Base-by-base conservation (phyloP, 2,113 vertebrate species). In the Microcebus lehilahytsara region DNA sequence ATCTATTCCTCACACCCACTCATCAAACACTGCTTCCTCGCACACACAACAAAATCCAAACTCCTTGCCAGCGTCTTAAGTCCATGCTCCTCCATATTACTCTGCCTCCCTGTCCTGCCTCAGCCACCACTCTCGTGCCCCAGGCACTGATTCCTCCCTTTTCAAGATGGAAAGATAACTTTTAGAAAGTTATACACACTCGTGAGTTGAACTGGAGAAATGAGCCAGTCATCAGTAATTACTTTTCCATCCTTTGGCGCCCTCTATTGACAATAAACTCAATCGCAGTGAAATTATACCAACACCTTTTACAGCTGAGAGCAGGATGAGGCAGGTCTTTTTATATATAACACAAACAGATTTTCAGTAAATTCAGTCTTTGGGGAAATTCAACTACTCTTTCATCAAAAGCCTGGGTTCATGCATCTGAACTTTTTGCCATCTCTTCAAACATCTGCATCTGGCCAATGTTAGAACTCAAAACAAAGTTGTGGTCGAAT, bases 211-310 rank as follows among this genome's bases (percentile, higher is more conserved):
- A 96, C 79, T 86, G 19, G 37, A 19, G 64, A 94, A 96, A 79
- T 25, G 64, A 97, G 93, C 74, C 64, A 62, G 23, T 81, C 46
- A 51, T 75, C 64, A 42, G 51, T 66, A 85, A 83, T 78, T 98
- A 79, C 96, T 98, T 98, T 98, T 95, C 87, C 98, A 97, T 99
- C 96, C 98, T 99, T 93, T 98, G 98, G 98, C 97, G 98, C 99
- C 99, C 99, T 98, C 99, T 98, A 53, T 98, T 96, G 99, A 98
- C 53, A 6, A 69, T 88, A 94, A 96, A 85, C 30, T 81, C 67
- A 72, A 95, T 27, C 94, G 96, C 97, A 96, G 92, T 69, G 84
- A 89, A 46, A 67, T 93, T 89, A 96, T 6, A 37, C 5, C 19
- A 88, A 56, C 3, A 19, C 34, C 23, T n/a, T 71, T 46, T 37